Base-by-base conservation (phyloP, 2,888 invertebrate species). In the Ophion ventricosus region DNA sequence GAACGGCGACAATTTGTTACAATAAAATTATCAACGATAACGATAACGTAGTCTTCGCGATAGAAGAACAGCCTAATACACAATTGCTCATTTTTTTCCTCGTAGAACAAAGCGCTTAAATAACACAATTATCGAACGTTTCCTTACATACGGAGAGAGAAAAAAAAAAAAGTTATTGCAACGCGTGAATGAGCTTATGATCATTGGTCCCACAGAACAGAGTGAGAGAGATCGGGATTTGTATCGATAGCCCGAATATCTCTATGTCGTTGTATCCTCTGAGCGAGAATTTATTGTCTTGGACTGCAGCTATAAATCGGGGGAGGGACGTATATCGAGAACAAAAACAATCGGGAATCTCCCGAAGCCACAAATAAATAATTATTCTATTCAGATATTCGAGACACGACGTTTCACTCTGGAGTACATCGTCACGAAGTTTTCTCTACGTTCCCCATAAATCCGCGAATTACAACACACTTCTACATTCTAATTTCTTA, bases 1-100 rank as follows among this genome's bases (percentile, higher is more conserved):
- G 57, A 57, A 56, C 76, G 64, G 79, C 63, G 63, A 83, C 63
- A n/a, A 75, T 83, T 79, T 75, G 63, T 75, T 73, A n/a, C 35
- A 23, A 69, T 59, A 43, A 49, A 70, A 64, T 83, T 56, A 76
- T 67, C 35, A 61, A 72, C 64, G 66, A 75, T 75, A 72, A 67
- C 54, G 40, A 64, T 64, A 49, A 43, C 43, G 14, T 17, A 4
- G 49, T 40, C 40, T 40, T 7, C 49, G 49, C 14, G 3, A 43
- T 43, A 3, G 14, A 11, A 17, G 17, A 49, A 14, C 49, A 17
- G 49, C 14, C 14, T 4, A 17, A 49, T 14, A 17, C 49, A 49
- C 49, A 17, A 0, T 49, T 49, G 2, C 17, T 49, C 3, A 14
- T 17, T 0, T 17, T 40, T 40, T 49, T 49, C 17, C 23, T 57